Evolutionary conservation across 2,888 invertebrate species (phyloP).

Genomic region (Drosophila crucigera): DNA sequence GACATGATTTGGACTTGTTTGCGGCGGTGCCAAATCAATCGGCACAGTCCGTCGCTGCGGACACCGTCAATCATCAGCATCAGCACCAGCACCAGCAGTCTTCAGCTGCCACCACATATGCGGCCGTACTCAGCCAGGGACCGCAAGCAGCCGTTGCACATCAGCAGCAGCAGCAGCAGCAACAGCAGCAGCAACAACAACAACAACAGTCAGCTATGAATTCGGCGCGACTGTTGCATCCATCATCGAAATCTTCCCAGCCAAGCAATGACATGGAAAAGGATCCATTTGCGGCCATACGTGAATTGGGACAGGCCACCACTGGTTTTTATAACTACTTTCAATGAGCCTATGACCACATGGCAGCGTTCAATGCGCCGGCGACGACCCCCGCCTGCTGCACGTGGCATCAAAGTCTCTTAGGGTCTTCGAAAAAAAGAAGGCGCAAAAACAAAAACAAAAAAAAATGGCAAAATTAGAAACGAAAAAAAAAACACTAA

Average conservation of each 20-base stretch:
- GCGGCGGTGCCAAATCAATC: constrained; percentile 64
- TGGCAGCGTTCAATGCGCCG: constrained; percentile 15
- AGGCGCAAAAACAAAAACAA: constrained; percentile 36
- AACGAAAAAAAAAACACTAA: constrained; percentile 35
- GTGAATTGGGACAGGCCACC: constrained; percentile 86
- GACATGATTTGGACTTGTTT: constrained; percentile 81
- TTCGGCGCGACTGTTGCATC: constrained; percentile 30
- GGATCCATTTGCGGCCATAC: constrained; percentile 86
- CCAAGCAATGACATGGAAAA: constrained; percentile 77
- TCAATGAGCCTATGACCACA: constrained; percentile 82
- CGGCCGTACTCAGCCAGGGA: constrained; percentile 85
- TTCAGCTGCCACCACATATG: constrained; percentile 84
- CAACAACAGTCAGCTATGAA: constrained; percentile 38
- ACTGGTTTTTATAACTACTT: constrained; percentile 87
- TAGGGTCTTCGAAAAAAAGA: constrained; percentile 45
- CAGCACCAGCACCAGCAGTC: constrained; percentile 35
- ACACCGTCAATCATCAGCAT: constrained; percentile 50
- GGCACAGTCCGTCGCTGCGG: constrained; percentile 31
- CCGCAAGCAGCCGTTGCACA: constrained; percentile 56
- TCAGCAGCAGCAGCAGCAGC: constrained; percentile 27
- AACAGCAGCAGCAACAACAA: constrained; percentile 20
- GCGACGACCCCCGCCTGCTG: constrained; percentile 39
- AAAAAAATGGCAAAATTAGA: constrained; percentile 47
- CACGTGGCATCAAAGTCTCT: constrained; percentile 60
- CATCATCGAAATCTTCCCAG: constrained; percentile 55